These are phyloP conservation scores for Beris morrisii DNA, from an alignment of 2,888 invertebrate species.

Conservation along the genomic window DNA sequence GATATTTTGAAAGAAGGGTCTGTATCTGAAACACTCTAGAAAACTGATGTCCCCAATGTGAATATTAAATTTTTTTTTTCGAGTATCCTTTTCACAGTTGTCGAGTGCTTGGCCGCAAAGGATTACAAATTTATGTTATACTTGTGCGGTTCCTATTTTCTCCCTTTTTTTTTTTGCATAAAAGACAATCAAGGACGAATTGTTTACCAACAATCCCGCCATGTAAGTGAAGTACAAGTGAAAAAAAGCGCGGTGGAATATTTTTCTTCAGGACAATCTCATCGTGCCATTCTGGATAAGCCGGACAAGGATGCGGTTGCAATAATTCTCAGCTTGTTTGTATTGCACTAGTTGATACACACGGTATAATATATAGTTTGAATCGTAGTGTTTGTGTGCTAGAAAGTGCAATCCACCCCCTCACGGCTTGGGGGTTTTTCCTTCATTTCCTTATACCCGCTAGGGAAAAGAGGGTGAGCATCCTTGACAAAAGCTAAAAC, in stretches of 20 bases:
- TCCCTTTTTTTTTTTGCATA: no score
- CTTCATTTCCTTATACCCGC: conserved; percentile 9
- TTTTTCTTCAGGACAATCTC: neutral
- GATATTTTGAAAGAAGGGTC: no score
- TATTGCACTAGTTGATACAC: conserved; percentile 22
- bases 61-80: no score
- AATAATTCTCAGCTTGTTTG: conserved; percentile 23
- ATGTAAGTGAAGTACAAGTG: neutral
- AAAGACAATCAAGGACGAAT: no score
- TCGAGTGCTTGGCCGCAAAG: no score
- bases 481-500: conserved; percentile 20
- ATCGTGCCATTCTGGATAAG: neutral
- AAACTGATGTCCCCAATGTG: no score
- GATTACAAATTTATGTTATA: no score
- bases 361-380: conserved; percentile 1
- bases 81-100: no score
- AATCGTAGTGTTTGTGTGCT: conserved; percentile 14
- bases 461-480: conserved; percentile 25
- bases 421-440: no score
- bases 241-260: conserved; percentile 1
- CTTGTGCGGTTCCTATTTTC: no score
- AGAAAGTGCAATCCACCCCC: conserved; percentile 5
- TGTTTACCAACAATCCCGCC: neutral
- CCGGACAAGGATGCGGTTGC: conserved; percentile 26
- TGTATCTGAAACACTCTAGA: no score